Conservation (phyloP, 2,888 invertebrate species). For the Cryptus viduatorius region DNA sequence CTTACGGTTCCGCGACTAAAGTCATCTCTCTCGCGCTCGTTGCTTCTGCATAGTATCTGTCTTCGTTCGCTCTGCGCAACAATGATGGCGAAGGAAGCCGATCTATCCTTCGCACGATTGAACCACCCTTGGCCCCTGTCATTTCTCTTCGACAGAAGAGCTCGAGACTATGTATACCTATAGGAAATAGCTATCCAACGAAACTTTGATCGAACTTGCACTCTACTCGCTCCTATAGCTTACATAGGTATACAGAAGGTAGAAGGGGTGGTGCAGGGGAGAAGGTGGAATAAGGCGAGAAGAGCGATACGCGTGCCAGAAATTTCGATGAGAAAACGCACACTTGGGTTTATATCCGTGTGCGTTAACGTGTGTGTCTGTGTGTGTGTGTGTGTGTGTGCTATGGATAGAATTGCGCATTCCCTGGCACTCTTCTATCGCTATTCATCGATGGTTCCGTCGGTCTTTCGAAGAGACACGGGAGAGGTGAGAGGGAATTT, state of each 20-base stretch:
- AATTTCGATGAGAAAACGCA: constrained; percentile 63
- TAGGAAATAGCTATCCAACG: not conserved
- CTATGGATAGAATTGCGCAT: constrained; percentile 25
- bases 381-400: constrained; percentile 29
- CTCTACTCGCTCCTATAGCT: not conserved
- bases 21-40: constrained; percentile 16
- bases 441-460: constrained; percentile 37
- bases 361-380: not conserved
- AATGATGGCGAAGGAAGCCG: constrained; percentile 38
- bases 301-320: constrained; percentile 61
- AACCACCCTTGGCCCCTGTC: constrained; percentile 20
- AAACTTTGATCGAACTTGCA: constrained; percentile 48
- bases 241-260: not conserved
- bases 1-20: constrained; percentile 24
- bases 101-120: constrained; percentile 49
- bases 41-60: not conserved
- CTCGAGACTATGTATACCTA: not conserved
- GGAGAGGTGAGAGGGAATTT: not conserved
- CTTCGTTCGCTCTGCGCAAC: constrained; percentile 25
- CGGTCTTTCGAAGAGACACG: constrained; percentile 16
- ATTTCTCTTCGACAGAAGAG: not conserved
- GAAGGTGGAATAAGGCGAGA: constrained; percentile 39
- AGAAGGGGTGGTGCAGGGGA: not conserved
- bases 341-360: not conserved
- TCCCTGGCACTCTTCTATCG: constrained; percentile 14